Evolutionary conservation across 2,888 invertebrate genomes (phyloP).

Genomic region (Phania funesta): DNA sequence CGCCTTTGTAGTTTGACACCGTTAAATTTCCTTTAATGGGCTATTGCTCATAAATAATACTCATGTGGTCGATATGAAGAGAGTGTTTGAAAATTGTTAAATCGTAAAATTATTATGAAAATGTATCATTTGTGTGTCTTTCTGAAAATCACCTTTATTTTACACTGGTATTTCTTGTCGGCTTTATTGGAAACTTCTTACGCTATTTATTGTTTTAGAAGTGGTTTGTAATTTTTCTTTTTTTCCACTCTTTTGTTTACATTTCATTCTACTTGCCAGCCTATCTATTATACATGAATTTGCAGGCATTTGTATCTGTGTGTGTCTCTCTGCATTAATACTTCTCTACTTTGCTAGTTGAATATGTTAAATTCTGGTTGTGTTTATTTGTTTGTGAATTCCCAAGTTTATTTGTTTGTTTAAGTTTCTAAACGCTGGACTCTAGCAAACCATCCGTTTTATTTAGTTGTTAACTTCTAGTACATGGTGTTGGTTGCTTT

Average conservation of each 20-base stretch:
- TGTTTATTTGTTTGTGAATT: background rate
- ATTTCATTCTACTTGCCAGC: background rate
- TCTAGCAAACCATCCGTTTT: conserved; percentile 36
- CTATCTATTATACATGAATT: background rate
- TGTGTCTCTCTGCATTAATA: background rate
- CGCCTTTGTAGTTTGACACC: no score
- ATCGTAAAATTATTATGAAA: no score
- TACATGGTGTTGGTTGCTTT: conserved; percentile 53
- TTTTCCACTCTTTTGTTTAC: background rate
- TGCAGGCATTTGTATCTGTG: background rate
- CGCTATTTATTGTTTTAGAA: conserved; percentile 33
- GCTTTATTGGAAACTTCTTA: background rate
- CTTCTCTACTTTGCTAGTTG: conserved; percentile 1
- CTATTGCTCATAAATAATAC: no score
- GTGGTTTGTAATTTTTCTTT: conserved; percentile 13
- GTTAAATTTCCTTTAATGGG: no score
- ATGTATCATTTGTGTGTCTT: no score
- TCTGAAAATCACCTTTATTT: no score
- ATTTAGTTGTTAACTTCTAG: conserved; percentile 54
- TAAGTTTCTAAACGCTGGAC: conserved; percentile 59
- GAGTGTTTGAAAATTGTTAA: no score
- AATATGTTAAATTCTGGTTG: background rate
- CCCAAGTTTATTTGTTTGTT: conserved; percentile 7
- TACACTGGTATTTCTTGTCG: no score
- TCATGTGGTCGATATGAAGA: no score